These are phyloP conservation scores for Zoanthus solanderi DNA, from an alignment of 92 coral and sea anemone species.

Conservation along the genomic window DNA sequence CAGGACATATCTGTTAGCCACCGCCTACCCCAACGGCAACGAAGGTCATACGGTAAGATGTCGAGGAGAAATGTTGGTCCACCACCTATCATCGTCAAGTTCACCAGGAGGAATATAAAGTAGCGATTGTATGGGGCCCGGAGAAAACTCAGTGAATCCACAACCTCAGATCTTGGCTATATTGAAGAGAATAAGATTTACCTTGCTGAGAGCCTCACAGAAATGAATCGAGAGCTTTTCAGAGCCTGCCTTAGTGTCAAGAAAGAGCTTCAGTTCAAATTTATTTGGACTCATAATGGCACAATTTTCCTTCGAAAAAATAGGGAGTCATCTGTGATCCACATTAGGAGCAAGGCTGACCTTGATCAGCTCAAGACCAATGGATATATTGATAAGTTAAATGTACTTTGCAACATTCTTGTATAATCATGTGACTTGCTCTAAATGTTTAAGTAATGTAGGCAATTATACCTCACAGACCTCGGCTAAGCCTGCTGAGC, in stretches of 20 bases:
- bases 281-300: constrained; percentile 1
- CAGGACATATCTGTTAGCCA: constrained; percentile 45
- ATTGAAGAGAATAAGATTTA: constrained; percentile 18
- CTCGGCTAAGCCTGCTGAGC: constrained; percentile 2
- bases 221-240: constrained; percentile 34
- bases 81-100: constrained; percentile 46
- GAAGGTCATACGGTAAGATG: constrained; percentile 19
- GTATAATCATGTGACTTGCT: constrained; percentile 26
- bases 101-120: constrained; percentile 8
- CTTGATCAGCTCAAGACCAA: constrained; percentile 32
- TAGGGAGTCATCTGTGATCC: constrained; percentile 28
- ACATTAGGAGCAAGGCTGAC: constrained; percentile 30
- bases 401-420: constrained; percentile 35
- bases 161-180: constrained; percentile 44
- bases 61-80: constrained; percentile 21
- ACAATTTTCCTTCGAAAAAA: constrained; percentile 12
- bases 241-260: constrained; percentile 31
- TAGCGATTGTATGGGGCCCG: constrained; percentile 16
- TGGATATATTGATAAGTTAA: constrained; percentile 25
- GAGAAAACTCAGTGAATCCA: constrained; percentile 7
- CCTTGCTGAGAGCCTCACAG: constrained; percentile 39
- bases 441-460: constrained; percentile 29
- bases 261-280: neutral
- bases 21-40: constrained; percentile 35
- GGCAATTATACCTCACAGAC: constrained; percentile 28